These are phyloP conservation scores for Cryptoleucopteryx plumbea DNA, from an alignment of 2,113 vertebrate genomes.

Conservation along the genomic window DNA sequence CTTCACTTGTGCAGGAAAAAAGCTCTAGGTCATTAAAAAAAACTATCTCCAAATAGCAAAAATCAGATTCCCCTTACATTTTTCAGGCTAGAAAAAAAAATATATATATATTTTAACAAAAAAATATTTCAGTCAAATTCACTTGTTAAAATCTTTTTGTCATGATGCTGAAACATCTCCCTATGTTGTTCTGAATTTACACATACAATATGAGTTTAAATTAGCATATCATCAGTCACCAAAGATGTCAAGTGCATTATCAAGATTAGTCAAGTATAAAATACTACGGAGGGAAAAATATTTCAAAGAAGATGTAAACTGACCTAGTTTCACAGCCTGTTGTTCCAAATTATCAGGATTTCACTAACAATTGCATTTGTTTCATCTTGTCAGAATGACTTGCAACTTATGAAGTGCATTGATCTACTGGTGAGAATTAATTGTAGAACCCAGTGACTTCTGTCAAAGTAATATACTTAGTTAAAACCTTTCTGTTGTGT, in stretches of 20 bases:
- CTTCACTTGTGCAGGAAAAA: neutral
- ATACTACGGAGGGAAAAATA: neutral
- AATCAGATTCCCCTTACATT: neutral
- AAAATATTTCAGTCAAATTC: neutral
- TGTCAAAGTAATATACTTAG: constrained; percentile 61
- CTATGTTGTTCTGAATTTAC: neutral
- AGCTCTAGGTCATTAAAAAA: neutral
- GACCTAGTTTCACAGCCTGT: constrained; percentile 62
- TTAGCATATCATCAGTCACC: constrained; percentile 42
- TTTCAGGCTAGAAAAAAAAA: neutral
- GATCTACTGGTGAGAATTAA: constrained; percentile 69
- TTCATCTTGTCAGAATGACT: constrained; percentile 67
- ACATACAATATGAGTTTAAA: constrained; percentile 1
- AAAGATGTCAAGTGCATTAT: constrained; percentile 42
- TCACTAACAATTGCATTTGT: constrained; percentile 63
- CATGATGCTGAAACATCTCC: neutral
- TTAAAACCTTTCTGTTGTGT: constrained; percentile 45
- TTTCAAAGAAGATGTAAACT: constrained; percentile 58
- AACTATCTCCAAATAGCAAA: neutral
- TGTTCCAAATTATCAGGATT: constrained; percentile 60
- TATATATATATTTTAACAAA: neutral
- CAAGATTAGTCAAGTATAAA: constrained; percentile 51
- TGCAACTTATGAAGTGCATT: constrained; percentile 56
- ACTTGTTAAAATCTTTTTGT: neutral
- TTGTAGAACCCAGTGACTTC: constrained; percentile 56